Evolutionary conservation across 2,113 vertebrate species (phyloP).

Genomic region (Centropus bengalensis): DNA sequence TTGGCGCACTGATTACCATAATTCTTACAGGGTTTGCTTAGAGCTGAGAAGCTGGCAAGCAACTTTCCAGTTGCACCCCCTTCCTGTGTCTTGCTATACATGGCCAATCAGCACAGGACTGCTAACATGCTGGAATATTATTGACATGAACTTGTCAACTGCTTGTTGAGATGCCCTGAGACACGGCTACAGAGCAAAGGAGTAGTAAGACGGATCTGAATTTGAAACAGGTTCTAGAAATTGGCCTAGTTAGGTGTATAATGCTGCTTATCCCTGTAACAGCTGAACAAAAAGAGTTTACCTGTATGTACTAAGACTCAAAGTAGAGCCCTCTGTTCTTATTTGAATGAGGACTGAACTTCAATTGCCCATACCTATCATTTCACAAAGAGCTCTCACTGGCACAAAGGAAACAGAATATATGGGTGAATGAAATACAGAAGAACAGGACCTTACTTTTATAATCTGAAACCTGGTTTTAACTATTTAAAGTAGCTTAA

Average conservation of each 20-base stretch:
- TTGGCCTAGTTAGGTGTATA: not conserved
- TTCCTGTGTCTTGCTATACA: not conserved
- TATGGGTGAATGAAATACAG: not conserved
- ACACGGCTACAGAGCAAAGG: not conserved
- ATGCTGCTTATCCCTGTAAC: not conserved
- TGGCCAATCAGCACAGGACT: not conserved
- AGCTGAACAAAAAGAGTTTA: not conserved
- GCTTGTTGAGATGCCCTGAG: not conserved
- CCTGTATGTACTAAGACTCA: not conserved
- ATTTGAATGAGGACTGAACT: not conserved
- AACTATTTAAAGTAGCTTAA: not conserved
- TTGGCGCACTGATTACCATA: not conserved
- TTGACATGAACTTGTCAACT: not conserved
- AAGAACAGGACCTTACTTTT: not conserved
- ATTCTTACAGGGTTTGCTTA: not conserved
- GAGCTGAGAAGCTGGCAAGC: not conserved
- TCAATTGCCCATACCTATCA: not conserved
- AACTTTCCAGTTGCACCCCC: not conserved
- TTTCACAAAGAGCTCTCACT: not conserved
- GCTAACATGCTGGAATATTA: not conserved
- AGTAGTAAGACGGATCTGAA: not conserved
- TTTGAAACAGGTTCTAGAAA: not conserved
- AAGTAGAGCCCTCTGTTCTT: not conserved
- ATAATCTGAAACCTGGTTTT: constrained; percentile 1
- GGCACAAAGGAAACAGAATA: not conserved